phyloP scores from a whole-genome alignment of 30 jellyfish, hydroid and myxozoan species.

The Mastigias papua region DNA sequence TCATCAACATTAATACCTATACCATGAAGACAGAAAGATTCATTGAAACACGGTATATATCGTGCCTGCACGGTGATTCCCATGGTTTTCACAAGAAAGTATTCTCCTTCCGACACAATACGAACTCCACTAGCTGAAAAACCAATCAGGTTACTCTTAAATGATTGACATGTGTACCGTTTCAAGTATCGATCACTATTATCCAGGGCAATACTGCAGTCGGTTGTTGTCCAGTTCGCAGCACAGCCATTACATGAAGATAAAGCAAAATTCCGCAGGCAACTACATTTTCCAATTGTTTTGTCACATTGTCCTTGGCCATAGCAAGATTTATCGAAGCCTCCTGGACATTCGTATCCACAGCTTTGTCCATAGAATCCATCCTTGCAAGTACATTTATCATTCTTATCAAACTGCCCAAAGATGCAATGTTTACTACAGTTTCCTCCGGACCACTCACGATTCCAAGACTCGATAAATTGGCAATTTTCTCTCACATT shows the following conservation, averaged over 20 bases:
- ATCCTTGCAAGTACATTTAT: slow-evolving; percentile 32
- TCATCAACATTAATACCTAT: slow-evolving; percentile 33
- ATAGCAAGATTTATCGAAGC: slow-evolving; percentile 43
- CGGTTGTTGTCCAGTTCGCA: slow-evolving; percentile 56
- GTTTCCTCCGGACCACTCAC: slow-evolving; percentile 62
- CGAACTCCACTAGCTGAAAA: slow-evolving; percentile 33
- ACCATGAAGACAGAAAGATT: slow-evolving; percentile 56
- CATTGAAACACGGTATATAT: slow-evolving; percentile 29
- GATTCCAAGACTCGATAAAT: not conserved
- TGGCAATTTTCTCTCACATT: slow-evolving; percentile 11
- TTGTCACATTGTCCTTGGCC: slow-evolving; percentile 59
- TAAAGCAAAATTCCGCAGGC: slow-evolving; percentile 24
- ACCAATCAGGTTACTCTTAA: slow-evolving; percentile 17
- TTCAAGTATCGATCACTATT: not conserved
- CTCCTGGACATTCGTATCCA: slow-evolving; percentile 57
- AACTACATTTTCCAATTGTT: slow-evolving; percentile 46
- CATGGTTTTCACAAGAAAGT: slow-evolving; percentile 7
- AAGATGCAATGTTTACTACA: slow-evolving; percentile 29
- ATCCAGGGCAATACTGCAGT: slow-evolving; percentile 43
- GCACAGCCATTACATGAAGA: slow-evolving; percentile 45
- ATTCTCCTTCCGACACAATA: slow-evolving; percentile 41
- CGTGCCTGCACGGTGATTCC: slow-evolving; percentile 47
- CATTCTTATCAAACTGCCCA: slow-evolving; percentile 38
- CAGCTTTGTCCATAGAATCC: slow-evolving; percentile 58
- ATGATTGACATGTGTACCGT: slow-evolving; percentile 62